Evolutionary conservation across 2,113 vertebrate genomes (phyloP).

Genomic region (Lamprotornis superbus): DNA sequence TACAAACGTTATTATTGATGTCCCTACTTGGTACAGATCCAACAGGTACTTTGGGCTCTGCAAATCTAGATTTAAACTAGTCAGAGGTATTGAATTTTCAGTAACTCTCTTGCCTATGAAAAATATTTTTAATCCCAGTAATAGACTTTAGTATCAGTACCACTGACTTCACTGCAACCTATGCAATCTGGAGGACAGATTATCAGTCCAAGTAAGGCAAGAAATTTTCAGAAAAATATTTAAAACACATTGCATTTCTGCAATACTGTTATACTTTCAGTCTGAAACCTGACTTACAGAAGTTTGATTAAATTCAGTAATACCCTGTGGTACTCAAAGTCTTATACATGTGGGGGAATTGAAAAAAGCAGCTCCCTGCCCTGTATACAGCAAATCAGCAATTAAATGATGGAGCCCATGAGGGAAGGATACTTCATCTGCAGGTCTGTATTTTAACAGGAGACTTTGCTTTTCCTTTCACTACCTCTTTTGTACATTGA

Average conservation of each 20-base stretch:
- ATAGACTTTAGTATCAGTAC: neutral
- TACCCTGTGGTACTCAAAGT: neutral
- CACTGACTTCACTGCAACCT: neutral
- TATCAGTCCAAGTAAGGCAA: neutral
- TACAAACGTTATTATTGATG: neutral
- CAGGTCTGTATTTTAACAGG: neutral
- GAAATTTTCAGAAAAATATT: neutral
- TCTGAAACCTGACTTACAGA: neutral
- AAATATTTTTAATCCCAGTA: neutral
- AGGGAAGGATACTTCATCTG: neutral
- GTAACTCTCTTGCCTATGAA: neutral
- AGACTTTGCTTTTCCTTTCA: neutral
- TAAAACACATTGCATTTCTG: neutral
- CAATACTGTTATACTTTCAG: neutral
- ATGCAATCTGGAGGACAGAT: neutral
- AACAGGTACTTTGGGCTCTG: neutral
- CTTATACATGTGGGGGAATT: rapidly evolving
- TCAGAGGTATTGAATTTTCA: neutral
- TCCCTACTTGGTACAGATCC: neutral
- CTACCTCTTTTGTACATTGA: neutral
- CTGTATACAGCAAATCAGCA: neutral
- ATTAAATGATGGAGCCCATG: neutral
- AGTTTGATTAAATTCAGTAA: neutral
- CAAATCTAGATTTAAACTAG: neutral
- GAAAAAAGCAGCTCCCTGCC: neutral